phyloP scores from a whole-genome alignment of 1,140 invertebrate genomes.

The Metaphire vulgaris region DNA sequence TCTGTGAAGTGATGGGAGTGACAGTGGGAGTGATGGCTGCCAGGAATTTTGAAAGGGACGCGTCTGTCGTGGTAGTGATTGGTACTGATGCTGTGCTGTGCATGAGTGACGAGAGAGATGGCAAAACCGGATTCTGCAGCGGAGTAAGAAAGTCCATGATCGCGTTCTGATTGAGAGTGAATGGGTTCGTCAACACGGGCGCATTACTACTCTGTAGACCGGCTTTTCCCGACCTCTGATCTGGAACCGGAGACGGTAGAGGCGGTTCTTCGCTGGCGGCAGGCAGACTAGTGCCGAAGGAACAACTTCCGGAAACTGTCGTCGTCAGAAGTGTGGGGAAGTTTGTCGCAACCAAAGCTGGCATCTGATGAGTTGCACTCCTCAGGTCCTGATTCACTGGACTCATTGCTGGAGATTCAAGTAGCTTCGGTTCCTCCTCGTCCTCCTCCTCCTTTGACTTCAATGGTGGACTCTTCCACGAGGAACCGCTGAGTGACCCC shows the following conservation, averaged over 20 bases:
- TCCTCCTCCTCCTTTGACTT: background rate
- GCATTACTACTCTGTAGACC: background rate
- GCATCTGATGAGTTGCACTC: background rate
- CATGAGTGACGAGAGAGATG: background rate
- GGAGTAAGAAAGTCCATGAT: background rate
- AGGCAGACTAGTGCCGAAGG: too few species aligned
- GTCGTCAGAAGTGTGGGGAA: too few species aligned
- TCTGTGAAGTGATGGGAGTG: background rate
- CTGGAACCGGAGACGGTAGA: background rate
- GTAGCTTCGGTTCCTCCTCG: too few species aligned
- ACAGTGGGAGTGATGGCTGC: background rate
- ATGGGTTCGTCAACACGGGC: background rate
- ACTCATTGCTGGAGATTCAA: too few species aligned
- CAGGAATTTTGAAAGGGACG: background rate
- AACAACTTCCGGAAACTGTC: too few species aligned
- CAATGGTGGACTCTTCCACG: background rate
- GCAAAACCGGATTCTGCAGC: too few species aligned
- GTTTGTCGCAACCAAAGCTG: too few species aligned
- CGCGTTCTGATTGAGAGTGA: background rate
- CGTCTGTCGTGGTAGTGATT: background rate
- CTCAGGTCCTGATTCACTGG: too few species aligned
- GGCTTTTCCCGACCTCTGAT: background rate
- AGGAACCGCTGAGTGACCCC: background rate
- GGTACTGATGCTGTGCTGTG: background rate
- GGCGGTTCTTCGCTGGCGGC: too few species aligned